Evolutionary conservation across 1,140 invertebrate genomes (phyloP), one percentile per base, ranked within the genome.

Genomic region (Spodoptera frugiperda): DNA sequence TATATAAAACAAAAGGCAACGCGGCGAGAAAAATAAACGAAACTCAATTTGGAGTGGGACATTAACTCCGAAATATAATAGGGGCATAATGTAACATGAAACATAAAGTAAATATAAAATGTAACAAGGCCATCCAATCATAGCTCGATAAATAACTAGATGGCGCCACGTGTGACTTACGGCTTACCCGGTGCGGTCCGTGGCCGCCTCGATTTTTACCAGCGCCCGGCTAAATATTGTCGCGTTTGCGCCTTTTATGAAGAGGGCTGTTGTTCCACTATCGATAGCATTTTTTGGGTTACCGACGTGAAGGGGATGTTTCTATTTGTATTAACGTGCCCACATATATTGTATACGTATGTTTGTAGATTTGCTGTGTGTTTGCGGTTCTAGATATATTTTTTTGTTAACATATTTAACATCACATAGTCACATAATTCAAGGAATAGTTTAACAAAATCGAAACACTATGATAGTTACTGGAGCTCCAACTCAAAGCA

Each of bases 51-150:
- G 14, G 65, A 33, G 48, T 33, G 25, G 49, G 39, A 68, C 65
- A 68, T 68, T 68, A 68, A 68, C 65, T 68, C 49, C 8, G 48
- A 33, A 67, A 68, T 53, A 68, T 68, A 68, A 68, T 68, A 53
- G 25, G 48, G 25, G 11, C 25, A 53, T 53, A 65, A 65, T 65
- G 61, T 65, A 53, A 68, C 48, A 53, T 53, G 65, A 68, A 68
- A 68, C 65, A 68, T 68, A 68, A 68, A 68, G 49, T 68, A 68
- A 68, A 53, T 53, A 68, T 68, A 51, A 68, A 30, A 53, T 53
- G 25, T 51, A 68, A 68, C 48, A 68, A 48, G 63, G 65, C 48
- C 48, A 68, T 68, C 65, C 65, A 68, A 68, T 68, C 65, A 68
- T 68, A 33, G 21, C 17, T 19, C 65, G 65, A 68, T 68, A 68